phyloP scores from a whole-genome alignment of 2,888 invertebrate species.

The Neria commutata region DNA sequence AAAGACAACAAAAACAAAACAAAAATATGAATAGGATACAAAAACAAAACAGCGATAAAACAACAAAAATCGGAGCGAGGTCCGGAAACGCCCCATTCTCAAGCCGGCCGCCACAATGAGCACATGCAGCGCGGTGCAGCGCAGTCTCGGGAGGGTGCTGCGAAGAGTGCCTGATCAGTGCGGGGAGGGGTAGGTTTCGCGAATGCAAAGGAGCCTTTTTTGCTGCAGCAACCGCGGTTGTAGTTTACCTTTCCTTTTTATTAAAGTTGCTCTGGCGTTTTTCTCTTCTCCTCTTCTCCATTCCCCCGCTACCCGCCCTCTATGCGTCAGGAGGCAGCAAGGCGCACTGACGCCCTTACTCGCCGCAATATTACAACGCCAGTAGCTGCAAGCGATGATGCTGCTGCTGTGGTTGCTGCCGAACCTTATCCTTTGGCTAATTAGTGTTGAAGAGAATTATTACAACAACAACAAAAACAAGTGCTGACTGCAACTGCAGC shows the following conservation, averaged over 20 bases:
- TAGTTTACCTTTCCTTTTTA: background rate
- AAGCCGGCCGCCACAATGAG: background rate
- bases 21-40: background rate
- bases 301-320: background rate
- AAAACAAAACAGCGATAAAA: background rate
- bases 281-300: background rate
- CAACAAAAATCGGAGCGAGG: too few relatives aligned
- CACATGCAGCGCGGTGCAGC: background rate
- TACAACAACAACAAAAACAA: slow-evolving; percentile 15
- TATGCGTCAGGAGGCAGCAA: background rate
- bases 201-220: background rate
- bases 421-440: slow-evolving; percentile 29
- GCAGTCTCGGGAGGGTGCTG: too few relatives aligned
- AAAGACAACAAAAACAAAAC: background rate
- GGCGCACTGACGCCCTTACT: background rate
- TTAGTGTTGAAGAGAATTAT: slow-evolving; percentile 29
- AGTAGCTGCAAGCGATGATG: background rate
- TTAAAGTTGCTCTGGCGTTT: background rate
- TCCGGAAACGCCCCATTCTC: slow-evolving; percentile 10
- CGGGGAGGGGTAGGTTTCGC: too few relatives aligned
- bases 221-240: background rate
- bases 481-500: too few relatives aligned
- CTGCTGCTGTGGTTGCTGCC: background rate
- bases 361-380: background rate
- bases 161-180: background rate